Conservation (phyloP, 1,140 invertebrate species). For the Drosophila santomea region DNA sequence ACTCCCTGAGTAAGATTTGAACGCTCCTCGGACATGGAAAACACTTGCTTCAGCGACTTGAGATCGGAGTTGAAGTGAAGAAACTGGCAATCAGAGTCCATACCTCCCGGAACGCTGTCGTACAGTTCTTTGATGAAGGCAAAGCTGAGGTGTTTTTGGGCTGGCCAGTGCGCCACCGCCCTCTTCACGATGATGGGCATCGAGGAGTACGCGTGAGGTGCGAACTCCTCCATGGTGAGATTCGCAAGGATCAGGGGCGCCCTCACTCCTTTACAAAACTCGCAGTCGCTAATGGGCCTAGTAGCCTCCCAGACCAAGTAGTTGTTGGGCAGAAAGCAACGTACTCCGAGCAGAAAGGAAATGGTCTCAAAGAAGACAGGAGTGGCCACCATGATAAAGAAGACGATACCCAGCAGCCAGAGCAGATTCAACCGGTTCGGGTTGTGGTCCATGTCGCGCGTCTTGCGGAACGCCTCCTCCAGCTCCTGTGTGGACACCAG, state of each 20-base stretch:
- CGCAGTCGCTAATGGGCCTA: slow-evolving; percentile 92
- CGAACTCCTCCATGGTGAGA: slow-evolving; percentile 88
- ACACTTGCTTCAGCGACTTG: slow-evolving; percentile 90
- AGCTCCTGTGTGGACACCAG: slow-evolving; percentile 69
- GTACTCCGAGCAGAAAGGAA: slow-evolving; percentile 85
- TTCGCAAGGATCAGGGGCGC: slow-evolving; percentile 88
- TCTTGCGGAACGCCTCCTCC: slow-evolving; percentile 74
- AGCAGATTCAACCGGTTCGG: slow-evolving; percentile 68
- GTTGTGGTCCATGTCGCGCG: slow-evolving; percentile 57
- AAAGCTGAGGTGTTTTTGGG: slow-evolving; percentile 89
- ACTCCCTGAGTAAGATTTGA: slow-evolving; percentile 87
- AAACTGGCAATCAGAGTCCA: slow-evolving; percentile 94
- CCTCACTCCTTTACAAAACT: slow-evolving; percentile 87
- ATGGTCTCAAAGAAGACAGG: slow-evolving; percentile 75
- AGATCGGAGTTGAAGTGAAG: slow-evolving; percentile 95
- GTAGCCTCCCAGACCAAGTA: slow-evolving; percentile 94
- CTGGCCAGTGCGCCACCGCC: slow-evolving; percentile 91
- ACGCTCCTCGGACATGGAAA: slow-evolving; percentile 90
- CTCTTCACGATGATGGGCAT: slow-evolving; percentile 92
- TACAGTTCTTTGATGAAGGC: slow-evolving; percentile 92
- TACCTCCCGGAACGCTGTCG: slow-evolving; percentile 87
- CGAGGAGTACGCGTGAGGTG: slow-evolving; percentile 90
- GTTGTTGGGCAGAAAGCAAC: slow-evolving; percentile 93
- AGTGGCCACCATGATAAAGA: slow-evolving; percentile 78
- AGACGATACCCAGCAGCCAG: slow-evolving; percentile 76